Evolutionary conservation across 2,113 vertebrate species (phyloP).

Genomic region (Terrapene triunguis): DNA sequence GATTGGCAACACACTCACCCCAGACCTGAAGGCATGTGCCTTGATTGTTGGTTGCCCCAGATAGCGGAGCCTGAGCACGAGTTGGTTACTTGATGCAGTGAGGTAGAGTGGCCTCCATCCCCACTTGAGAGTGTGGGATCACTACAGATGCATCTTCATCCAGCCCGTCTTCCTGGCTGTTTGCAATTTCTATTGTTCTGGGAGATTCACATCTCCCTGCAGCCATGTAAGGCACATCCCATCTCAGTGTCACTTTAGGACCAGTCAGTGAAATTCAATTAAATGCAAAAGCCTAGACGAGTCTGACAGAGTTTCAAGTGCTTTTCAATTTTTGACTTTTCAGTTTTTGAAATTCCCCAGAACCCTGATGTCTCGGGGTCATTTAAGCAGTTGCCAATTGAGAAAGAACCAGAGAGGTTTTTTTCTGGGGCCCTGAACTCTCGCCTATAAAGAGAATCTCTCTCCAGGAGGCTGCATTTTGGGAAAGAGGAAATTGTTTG

Average conservation of each 20-base stretch:
- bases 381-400: neutral
- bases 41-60: neutral
- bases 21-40: neutral
- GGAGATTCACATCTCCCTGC: slow-evolving; percentile 2
- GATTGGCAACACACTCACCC: too few relatives aligned
- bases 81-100: too few relatives aligned
- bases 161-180: neutral
- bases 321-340: slow-evolving; percentile 43
- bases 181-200: neutral
- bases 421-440: neutral
- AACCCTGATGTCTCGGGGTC: slow-evolving; percentile 44
- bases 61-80: neutral
- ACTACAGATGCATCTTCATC: neutral
- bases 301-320: slow-evolving; percentile 5
- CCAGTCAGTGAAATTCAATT: slow-evolving; percentile 56
- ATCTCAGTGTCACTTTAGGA: slow-evolving; percentile 41
- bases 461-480: neutral
- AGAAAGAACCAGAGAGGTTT: slow-evolving; percentile 2
- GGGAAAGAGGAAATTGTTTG: neutral
- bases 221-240: slow-evolving; percentile 30
- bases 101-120: too few relatives aligned
- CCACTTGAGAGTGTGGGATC: too few relatives aligned
- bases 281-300: slow-evolving; percentile 37
- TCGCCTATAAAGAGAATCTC: neutral
- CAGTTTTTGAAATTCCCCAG: slow-evolving; percentile 54